phyloP scores from a whole-genome alignment of 2,113 vertebrate genomes.

The Colinus virginianus region DNA sequence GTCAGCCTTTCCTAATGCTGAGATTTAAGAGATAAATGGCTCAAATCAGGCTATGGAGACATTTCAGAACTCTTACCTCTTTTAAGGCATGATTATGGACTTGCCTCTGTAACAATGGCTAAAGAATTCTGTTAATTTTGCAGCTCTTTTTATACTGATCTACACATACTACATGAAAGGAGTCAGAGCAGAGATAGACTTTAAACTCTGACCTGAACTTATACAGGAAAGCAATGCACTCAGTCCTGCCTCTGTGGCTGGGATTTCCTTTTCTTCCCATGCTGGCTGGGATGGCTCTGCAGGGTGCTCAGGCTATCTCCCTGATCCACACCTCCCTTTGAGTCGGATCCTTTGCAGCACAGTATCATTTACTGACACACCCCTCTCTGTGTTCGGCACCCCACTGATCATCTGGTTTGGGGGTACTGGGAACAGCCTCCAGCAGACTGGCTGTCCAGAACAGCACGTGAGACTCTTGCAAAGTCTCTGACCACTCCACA shows the following conservation, averaged over 20 bases:
- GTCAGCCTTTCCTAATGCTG: background rate
- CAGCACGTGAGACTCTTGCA: background rate
- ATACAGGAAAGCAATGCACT: background rate
- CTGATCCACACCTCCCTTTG: rapidly evolving
- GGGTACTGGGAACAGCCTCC: background rate
- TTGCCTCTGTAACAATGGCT: constrained; percentile 24
- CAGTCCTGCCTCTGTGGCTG: background rate
- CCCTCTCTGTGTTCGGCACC: background rate
- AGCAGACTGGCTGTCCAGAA: background rate
- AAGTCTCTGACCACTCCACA: background rate
- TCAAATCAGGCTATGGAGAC: background rate
- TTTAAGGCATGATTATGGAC: background rate
- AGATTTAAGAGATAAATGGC: constrained; percentile 20
- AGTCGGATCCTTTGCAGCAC: background rate
- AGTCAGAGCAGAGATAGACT: background rate
- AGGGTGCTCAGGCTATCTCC: rapidly evolving
- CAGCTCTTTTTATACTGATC: background rate
- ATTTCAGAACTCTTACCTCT: constrained; percentile 20
- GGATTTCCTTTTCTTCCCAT: background rate
- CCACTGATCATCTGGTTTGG: too few relatives aligned
- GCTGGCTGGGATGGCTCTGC: background rate
- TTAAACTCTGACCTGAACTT: background rate
- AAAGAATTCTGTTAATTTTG: constrained; percentile 1
- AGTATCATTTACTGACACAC: background rate
- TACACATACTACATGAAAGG: background rate